These are phyloP conservation scores for Scomber colias DNA, from an alignment of 2,113 vertebrate species.

Conservation along the genomic window DNA sequence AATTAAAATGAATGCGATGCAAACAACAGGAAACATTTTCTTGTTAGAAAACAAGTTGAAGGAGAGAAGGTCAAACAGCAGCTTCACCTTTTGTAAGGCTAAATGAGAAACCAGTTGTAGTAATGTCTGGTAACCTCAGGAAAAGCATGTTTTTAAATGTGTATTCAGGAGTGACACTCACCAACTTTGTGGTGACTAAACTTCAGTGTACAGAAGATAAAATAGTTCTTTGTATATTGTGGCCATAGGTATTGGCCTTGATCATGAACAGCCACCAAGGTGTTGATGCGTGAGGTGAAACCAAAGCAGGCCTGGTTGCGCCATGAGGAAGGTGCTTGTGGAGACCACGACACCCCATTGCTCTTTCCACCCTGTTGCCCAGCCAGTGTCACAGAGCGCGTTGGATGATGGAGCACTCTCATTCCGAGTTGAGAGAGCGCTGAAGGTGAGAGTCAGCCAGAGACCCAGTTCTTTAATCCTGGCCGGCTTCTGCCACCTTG, in stretches of 20 bases:
- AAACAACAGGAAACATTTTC: conserved; percentile 70
- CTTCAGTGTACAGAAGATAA: not conserved
- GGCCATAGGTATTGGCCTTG: conserved; percentile 39
- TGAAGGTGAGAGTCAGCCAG: conserved; percentile 80
- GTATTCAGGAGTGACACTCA: not conserved
- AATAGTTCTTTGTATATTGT: conserved; percentile 3
- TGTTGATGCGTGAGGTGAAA: conserved; percentile 67
- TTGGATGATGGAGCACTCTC: conserved; percentile 84
- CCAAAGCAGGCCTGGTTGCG: conserved; percentile 50
- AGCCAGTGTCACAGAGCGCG: conserved; percentile 70
- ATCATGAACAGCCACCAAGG: conserved; percentile 43
- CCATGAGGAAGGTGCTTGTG: conserved; percentile 62
- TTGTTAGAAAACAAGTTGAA: conserved; percentile 73
- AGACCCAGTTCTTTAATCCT: conserved; percentile 80
- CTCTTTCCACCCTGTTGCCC: conserved; percentile 74
- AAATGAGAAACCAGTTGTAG: not conserved
- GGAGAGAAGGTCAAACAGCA: conserved; percentile 63
- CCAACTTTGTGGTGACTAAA: not conserved
- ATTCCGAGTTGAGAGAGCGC: conserved; percentile 80
- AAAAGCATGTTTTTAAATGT: not conserved
- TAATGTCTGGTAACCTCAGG: not conserved
- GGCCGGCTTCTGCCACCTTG: conserved; percentile 74
- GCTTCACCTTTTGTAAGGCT: conserved; percentile 21
- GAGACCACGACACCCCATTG: conserved; percentile 77
- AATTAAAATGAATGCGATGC: conserved; percentile 85